phyloP scores from a whole-genome alignment of 2,113 vertebrate species.

The Spheniscus mendiculus region DNA sequence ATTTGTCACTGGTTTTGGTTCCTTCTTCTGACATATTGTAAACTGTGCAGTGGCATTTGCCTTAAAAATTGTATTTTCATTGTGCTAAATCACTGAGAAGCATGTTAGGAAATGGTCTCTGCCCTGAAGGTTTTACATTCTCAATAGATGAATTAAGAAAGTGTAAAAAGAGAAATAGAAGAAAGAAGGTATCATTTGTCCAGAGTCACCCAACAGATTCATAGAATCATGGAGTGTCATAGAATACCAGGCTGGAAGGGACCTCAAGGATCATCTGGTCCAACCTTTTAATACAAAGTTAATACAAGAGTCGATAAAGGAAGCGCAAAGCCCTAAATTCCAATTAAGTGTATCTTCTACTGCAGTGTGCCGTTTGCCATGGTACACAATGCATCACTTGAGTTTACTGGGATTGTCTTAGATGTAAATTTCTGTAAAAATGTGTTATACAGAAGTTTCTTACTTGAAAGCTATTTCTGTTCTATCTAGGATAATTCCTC shows the following conservation, averaged over 20 bases:
- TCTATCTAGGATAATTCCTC: not conserved
- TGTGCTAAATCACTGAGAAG: not conserved
- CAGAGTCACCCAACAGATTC: not conserved
- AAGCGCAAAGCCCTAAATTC: not conserved
- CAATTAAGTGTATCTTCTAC: not conserved
- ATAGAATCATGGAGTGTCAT: not conserved
- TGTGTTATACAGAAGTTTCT: not conserved
- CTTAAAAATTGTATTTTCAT: not conserved
- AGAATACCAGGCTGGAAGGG: not conserved
- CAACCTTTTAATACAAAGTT: not conserved
- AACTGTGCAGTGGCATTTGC: not conserved
- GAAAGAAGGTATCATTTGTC: not conserved
- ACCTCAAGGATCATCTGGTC: not conserved
- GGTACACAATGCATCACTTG: not conserved
- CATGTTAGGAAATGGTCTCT: not conserved
- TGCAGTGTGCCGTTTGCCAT: not conserved
- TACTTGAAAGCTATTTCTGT: not conserved
- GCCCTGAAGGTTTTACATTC: not conserved
- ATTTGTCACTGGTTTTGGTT: not conserved
- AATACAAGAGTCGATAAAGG: not conserved
- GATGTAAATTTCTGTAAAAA: not conserved
- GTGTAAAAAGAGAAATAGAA: not conserved
- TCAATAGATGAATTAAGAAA: not conserved
- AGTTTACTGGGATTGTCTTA: not conserved
- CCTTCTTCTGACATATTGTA: not conserved